A percentile compares a stretch with the other conserved stretches of the same genome.
These are phyloP conservation scores for Cybosia mesomella DNA, from an alignment of 2,888 invertebrate genomes.

Conservation along the genomic window DNA sequence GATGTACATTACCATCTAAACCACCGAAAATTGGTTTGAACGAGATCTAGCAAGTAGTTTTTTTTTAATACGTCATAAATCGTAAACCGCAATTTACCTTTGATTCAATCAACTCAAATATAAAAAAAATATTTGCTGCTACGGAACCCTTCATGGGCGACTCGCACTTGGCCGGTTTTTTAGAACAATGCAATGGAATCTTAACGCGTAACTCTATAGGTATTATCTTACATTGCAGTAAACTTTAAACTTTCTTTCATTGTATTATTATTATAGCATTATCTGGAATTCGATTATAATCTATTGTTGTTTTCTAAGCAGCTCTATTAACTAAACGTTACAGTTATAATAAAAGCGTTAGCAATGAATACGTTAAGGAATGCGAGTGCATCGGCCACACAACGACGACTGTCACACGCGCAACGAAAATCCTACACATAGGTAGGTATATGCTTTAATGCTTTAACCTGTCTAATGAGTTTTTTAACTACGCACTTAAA, in stretches of 20 bases:
- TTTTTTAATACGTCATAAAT: too few relatives aligned
- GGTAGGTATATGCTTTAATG: conserved; percentile 34
- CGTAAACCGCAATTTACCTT: too few relatives aligned
- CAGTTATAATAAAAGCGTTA: conserved; percentile 71
- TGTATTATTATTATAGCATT: neutral
- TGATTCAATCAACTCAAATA: too few relatives aligned
- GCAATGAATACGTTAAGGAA: conserved; percentile 61
- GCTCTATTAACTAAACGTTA: conserved; percentile 49
- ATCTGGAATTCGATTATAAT: conserved; percentile 7
- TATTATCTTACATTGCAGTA: neutral
- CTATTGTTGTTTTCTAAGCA: conserved; percentile 39
- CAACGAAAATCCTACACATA: conserved; percentile 28
- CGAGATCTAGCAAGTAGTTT: too few relatives aligned
- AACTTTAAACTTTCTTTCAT: neutral
- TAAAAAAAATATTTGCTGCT: too few relatives aligned
- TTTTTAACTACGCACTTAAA: conserved; percentile 30
- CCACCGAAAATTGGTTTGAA: too few relatives aligned
- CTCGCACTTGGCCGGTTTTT: too few relatives aligned
- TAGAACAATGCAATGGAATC: neutral
- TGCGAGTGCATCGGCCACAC: conserved; percentile 53
- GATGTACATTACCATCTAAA: too few relatives aligned
- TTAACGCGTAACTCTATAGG: neutral
- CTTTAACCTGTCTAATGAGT: conserved; percentile 58
- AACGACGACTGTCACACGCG: conserved; percentile 39
- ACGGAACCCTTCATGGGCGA: too few relatives aligned